These are phyloP conservation scores for Globicephala melas DNA, from an alignment of 2,113 vertebrate species.

Conservation along the genomic window DNA sequence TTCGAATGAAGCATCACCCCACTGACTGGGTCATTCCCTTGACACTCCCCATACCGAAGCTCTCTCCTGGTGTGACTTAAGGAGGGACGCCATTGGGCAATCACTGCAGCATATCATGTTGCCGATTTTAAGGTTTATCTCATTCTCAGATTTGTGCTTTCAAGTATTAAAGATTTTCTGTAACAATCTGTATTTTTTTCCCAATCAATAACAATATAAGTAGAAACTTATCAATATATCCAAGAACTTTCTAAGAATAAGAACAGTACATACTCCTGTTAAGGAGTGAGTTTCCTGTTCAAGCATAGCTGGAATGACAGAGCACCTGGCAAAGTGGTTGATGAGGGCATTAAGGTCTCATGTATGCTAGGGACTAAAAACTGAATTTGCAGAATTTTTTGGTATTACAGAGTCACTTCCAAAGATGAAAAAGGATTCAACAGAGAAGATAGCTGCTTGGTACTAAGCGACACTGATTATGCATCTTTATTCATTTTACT, in stretches of 20 bases:
- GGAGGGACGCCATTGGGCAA: background rate
- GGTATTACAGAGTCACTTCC: background rate
- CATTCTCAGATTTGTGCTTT: background rate
- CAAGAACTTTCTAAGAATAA: background rate
- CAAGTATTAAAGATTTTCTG: background rate
- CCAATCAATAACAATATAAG: background rate
- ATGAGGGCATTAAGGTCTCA: background rate
- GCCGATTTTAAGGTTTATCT: background rate
- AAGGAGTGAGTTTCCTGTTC: background rate
- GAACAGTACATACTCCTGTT: background rate
- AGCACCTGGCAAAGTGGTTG: background rate
- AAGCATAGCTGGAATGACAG: background rate
- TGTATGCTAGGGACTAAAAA: background rate
- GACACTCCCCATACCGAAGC: background rate
- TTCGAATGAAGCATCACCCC: background rate
- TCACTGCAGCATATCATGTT: background rate
- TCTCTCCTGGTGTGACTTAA: background rate
- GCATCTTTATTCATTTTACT: background rate
- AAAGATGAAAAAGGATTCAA: background rate
- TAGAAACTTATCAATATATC: background rate
- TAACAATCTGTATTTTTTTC: background rate
- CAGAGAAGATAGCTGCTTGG: background rate
- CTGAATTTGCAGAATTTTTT: background rate
- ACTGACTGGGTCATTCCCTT: no score
- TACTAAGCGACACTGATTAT: background rate